Evolutionary conservation across 2,888 invertebrate species (phyloP).

Genomic region (Megamerina dolium): DNA sequence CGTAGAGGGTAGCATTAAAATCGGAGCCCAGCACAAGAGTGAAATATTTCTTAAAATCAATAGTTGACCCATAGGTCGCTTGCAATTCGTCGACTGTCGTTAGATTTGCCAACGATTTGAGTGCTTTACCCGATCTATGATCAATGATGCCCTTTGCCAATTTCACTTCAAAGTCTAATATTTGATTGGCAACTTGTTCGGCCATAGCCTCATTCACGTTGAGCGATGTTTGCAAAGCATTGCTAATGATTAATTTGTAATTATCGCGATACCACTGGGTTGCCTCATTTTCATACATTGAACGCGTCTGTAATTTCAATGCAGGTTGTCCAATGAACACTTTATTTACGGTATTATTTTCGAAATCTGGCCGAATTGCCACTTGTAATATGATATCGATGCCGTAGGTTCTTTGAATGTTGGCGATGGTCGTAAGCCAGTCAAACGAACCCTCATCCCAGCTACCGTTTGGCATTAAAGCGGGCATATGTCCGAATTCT

Average conservation of each 20-base stretch:
- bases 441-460: constrained; percentile 28
- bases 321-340: constrained; percentile 39
- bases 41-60: constrained; percentile 33
- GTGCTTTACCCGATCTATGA: constrained; percentile 18
- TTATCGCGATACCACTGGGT: constrained; percentile 21
- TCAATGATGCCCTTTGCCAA: constrained; percentile 29
- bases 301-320: constrained; percentile 18
- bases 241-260: constrained; percentile 17
- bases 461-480: constrained; percentile 19
- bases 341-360: constrained; percentile 21
- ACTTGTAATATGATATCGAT: constrained; percentile 36
- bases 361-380: constrained; percentile 25
- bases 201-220: constrained; percentile 25
- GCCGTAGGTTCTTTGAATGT: constrained; percentile 35
- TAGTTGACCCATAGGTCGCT: constrained; percentile 18
- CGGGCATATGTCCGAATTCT: constrained; percentile 40
- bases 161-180: constrained; percentile 30
- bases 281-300: constrained; percentile 21
- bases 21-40: constrained; percentile 28
- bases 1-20: constrained; percentile 28
- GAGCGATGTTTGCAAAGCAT: constrained; percentile 27
- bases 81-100: constrained; percentile 24
- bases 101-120: constrained; percentile 23
- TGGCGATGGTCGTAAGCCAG: constrained; percentile 35
- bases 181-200: constrained; percentile 25